Evolutionary conservation across 2,113 vertebrate species (phyloP), one percentile per base, ranked within the genome.

Genomic region (Ranitomeya variabilis): DNA sequence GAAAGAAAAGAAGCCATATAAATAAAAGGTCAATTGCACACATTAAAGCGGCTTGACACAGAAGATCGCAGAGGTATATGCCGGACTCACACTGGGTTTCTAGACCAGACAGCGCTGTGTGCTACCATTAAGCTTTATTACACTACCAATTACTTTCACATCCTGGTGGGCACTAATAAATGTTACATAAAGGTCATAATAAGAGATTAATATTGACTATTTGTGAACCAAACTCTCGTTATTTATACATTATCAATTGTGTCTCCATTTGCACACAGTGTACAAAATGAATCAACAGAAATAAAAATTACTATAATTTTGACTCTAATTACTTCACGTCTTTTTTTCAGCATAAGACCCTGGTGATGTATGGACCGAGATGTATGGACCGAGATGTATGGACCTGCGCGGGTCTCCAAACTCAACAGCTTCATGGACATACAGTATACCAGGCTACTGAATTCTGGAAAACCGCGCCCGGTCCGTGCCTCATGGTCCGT

Each of bases 1-100:
- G 26, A 23, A 73, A 54, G 37, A 78, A 66, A 79, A 3, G 13
- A 54, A 55, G 51, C 3, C 37, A 19, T n/a, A 18, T 15, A 64
- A 60, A 87, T 55, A 13, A 84, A 84, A 89, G 80, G 80, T 89
- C 87, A 89, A 26, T 64, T 64, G 18, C 87, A 31, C n/a, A 64
- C 80, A 64, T 64, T 83, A 66, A 83, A 83, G 31, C 4, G 80
- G 19, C 67, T 88, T 52, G 59, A 83, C 73, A 23, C 21, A 64
- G 57, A 3, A 6, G 54, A 1, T 3, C 18, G 45, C 69, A 18
- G 13, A 16, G 55, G 69, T 51, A 67, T 62, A 76, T 45, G n/a
- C 59, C 57, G 59, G 81, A 78, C 59, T 77, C 87, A 54, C n/a
- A 52, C 59, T 84, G 87, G 26, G 86, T 21, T 6, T 51, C 26